Conservation (phyloP, 2,797 vertebrate genomes). For the Hylomyscus alleni region DNA sequence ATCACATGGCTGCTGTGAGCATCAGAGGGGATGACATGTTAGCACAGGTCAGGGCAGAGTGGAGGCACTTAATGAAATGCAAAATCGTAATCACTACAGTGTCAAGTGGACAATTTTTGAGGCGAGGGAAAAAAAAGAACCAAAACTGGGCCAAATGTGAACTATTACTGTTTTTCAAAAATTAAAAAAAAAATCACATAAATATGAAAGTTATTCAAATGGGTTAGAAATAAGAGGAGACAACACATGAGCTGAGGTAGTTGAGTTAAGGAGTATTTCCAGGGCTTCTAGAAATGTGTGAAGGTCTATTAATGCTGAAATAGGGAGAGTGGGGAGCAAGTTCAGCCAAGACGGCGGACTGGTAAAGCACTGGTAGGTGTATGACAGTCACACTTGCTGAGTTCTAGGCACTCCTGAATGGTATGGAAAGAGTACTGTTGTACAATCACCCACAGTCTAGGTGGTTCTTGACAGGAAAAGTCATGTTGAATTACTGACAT, state of each 20-base stretch:
- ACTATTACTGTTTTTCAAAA: neutral
- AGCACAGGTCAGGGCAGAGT: neutral
- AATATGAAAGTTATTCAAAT: neutral
- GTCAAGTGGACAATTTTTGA: neutral
- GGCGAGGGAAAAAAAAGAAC: conserved; percentile 2
- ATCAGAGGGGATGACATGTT: neutral
- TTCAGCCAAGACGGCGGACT: neutral
- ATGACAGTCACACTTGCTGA: neutral
- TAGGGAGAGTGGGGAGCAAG: neutral
- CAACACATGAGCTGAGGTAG: neutral
- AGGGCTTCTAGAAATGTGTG: neutral
- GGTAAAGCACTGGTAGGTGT: neutral
- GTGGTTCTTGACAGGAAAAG: neutral
- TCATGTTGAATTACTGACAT: neutral
- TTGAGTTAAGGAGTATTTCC: neutral
- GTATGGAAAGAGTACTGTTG: conserved; percentile 13
- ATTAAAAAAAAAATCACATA: neutral
- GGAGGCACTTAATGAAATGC: conserved; percentile 22
- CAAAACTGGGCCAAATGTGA: neutral
- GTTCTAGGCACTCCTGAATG: neutral
- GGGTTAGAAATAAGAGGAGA: conserved; percentile 11
- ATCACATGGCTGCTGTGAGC: neutral
- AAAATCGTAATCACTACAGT: conserved; percentile 13
- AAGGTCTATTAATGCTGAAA: neutral
- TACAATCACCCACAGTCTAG: neutral